Percentiles rank a stretch among this genome's conserved stretches.
Evolutionary conservation across 1,140 invertebrate species (phyloP).

Genomic region (Leptinotarsa undecemlineata): DNA sequence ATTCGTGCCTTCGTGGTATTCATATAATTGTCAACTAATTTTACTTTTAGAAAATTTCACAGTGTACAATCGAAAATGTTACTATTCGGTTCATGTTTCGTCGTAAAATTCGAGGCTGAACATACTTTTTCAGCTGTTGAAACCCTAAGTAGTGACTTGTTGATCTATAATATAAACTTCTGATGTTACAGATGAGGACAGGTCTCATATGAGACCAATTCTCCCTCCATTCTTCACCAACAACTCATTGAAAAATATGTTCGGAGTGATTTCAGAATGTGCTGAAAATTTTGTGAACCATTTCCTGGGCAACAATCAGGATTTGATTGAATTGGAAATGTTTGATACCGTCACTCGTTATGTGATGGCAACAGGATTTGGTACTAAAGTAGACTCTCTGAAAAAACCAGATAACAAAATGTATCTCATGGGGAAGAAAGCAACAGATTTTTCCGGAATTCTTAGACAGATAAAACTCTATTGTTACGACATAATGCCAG

Average conservation of each 20-base stretch:
- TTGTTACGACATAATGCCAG: no score
- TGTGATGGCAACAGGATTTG: conserved; percentile 51
- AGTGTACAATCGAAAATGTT: no score
- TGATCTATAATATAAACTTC: no score
- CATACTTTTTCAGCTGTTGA: no score
- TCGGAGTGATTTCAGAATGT: conserved; percentile 48
- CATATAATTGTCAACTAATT: no score
- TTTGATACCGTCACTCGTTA: conserved; percentile 24
- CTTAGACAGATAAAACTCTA: no score
- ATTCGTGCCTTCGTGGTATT: no score
- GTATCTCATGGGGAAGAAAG: conserved; percentile 52
- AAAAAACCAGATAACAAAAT: conserved; percentile 57
- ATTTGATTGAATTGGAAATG: conserved; percentile 33
- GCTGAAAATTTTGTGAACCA: conserved; percentile 46
- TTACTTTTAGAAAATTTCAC: no score
- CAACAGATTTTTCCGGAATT: conserved; percentile 29
- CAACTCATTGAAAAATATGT: conserved; percentile 54
- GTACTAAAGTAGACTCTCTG: conserved; percentile 55
- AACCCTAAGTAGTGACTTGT: no score
- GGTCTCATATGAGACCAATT: conserved; percentile 52
- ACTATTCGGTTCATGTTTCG: no score
- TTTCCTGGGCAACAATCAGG: conserved; percentile 37
- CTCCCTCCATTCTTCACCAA: conserved; percentile 55
- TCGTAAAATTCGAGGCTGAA: no score
- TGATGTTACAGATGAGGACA: conserved; percentile 46